Evolutionary conservation across 2,888 invertebrate species (phyloP), one percentile per base, ranked within the genome.

Genomic region (Dexiosoma caninum): DNA sequence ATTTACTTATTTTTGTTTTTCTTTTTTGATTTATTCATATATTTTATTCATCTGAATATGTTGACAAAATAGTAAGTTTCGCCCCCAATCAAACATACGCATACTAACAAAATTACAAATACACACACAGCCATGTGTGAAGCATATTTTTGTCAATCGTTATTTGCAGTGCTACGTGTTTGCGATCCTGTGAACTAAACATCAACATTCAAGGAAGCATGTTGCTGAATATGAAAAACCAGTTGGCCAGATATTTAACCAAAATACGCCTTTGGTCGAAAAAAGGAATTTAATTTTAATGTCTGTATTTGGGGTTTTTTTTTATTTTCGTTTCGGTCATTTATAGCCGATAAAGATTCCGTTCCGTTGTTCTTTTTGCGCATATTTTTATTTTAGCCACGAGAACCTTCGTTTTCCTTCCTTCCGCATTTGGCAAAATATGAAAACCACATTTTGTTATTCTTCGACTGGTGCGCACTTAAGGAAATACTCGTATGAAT

Each of bases 51-150:
- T 55, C 57, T 57, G 57, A 64, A 35, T 59, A 59, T 66, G 78
- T 78, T 60, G 59, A 72, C 59, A 72, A 67, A 71, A 70, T 77
- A 62, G 70, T 70, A 69, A 71, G 64, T 42, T 72, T 78, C 44
- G 57, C 59, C 71, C 35, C 5, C 55, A 49, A 60, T 1, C 23
- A 55, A 12, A 35, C 16, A 51, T 5, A 66, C 37, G 0, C 6
- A 59, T 14, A 0, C 9, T 5, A 8, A 32, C 4, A 14, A 10
- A 35, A 14, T 9, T 7, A 4, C 12, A n/a, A 1, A 49, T 32
- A 2, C 16, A 2, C n/a, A 1, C 7, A 30, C 2, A 5, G 10
- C 10, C 51, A 9, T 14, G 30, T 5, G 35, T 35, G 7, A 71
- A 71, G 51, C 10, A 64, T 30, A 46, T 12, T 0, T 64, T 46